These are phyloP conservation scores for Acromyrmex charruanus DNA, from an alignment of 1,140 invertebrate species.

Conservation along the genomic window DNA sequence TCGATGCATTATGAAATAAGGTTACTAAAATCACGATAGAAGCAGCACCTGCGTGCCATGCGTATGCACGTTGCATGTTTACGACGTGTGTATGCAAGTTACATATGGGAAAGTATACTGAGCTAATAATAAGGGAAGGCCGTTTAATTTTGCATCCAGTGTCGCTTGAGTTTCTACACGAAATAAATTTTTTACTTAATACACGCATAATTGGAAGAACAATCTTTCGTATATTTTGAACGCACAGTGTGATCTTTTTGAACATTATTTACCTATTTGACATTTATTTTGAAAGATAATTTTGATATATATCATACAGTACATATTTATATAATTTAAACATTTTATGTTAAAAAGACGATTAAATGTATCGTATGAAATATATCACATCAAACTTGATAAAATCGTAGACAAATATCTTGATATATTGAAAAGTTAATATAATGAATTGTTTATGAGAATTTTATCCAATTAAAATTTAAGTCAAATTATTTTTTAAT, in stretches of 20 bases:
- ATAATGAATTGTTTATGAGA: neutral
- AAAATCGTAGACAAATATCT: neutral
- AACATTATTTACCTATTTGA: neutral
- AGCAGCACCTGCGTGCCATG: conserved; percentile 15
- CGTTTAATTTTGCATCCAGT: conserved; percentile 55
- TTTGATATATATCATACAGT: too few species aligned
- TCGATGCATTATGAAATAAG: conserved; percentile 58
- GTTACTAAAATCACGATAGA: conserved; percentile 46
- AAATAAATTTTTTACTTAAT: conserved; percentile 43
- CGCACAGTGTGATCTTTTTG: neutral
- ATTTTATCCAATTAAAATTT: neutral
- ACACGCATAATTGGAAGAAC: neutral
- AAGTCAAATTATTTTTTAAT: conserved; percentile 16
- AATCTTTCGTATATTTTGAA: neutral
- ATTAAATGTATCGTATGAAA: neutral
- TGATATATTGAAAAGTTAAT: conserved; percentile 1
- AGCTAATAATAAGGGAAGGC: conserved; percentile 60
- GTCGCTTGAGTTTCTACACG: conserved; percentile 1
- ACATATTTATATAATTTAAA: conserved; percentile 15
- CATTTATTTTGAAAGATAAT: neutral
- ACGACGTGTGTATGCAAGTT: conserved; percentile 43
- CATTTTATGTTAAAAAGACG: neutral
- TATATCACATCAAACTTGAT: neutral
- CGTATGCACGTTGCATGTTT: conserved; percentile 44
- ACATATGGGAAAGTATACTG: conserved; percentile 9